Conservation (phyloP, 1,140 invertebrate species). For the Heliconius nattereri region DNA sequence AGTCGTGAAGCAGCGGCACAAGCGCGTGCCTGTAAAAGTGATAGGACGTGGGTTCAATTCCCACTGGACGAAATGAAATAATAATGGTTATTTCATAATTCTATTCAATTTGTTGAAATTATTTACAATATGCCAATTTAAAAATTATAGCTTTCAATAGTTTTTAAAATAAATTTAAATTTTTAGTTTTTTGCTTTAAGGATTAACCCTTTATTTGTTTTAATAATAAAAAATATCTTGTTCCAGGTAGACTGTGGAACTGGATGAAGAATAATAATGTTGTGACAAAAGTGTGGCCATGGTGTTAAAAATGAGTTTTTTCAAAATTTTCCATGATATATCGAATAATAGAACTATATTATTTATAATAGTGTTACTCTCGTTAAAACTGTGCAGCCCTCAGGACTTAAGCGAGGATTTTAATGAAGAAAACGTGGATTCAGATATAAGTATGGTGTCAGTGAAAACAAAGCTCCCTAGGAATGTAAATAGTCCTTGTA, state of each 20-base stretch:
- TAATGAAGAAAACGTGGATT: slow-evolving; percentile 66
- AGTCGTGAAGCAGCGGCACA: too few species aligned
- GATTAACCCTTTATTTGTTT: neutral
- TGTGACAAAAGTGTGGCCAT: slow-evolving; percentile 54
- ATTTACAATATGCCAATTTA: too few species aligned
- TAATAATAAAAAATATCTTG: slow-evolving; percentile 18
- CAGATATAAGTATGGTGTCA: slow-evolving; percentile 54
- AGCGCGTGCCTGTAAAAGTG: too few species aligned
- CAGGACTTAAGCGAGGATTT: slow-evolving; percentile 73
- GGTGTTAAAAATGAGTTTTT: slow-evolving; percentile 63
- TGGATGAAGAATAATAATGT: slow-evolving; percentile 45
- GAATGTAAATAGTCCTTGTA: slow-evolving; percentile 80
- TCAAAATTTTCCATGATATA: slow-evolving; percentile 60
- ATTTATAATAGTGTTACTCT: slow-evolving; percentile 70
- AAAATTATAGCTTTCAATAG: too few species aligned
- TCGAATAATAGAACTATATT: slow-evolving; percentile 68
- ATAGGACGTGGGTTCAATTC: too few species aligned
- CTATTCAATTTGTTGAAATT: too few species aligned
- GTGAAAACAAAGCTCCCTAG: slow-evolving; percentile 58
- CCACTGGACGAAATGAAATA: too few species aligned
- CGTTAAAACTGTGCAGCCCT: slow-evolving; percentile 71
- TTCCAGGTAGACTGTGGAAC: slow-evolving; percentile 39
- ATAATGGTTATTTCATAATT: too few species aligned
- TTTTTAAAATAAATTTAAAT: too few species aligned
- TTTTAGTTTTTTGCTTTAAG: neutral